A percentile compares a stretch with the other conserved stretches of the same genome.
Conservation (phyloP, 2,113 vertebrate genomes). For the Calidris pygmaea region DNA sequence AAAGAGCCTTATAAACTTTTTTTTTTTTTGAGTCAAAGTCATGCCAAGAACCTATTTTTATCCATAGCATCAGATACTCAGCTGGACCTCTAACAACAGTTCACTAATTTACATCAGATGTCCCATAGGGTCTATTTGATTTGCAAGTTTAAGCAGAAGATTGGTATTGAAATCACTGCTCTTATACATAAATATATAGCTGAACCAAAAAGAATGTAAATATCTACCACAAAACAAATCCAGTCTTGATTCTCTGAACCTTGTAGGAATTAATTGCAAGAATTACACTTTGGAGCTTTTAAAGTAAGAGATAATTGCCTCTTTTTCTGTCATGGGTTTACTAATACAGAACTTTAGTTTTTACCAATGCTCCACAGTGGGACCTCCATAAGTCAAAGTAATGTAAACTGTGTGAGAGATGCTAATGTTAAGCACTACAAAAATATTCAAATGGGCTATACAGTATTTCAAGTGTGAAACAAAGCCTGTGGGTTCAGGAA, state of each 20-base stretch:
- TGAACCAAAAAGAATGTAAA: constrained; percentile 29
- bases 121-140: constrained; percentile 6
- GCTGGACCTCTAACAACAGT: neutral
- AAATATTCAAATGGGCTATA: constrained; percentile 55
- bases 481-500: constrained; percentile 41
- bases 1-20: neutral
- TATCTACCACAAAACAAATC: constrained; percentile 15
- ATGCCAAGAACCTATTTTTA: constrained; percentile 13
- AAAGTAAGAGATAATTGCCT: constrained; percentile 55
- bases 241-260: constrained; percentile 28
- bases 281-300: constrained; percentile 49
- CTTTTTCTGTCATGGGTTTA: constrained; percentile 42
- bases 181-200: constrained; percentile 13
- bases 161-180: neutral
- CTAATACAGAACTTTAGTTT: constrained; percentile 43
- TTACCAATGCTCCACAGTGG: constrained; percentile 44
- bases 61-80: neutral
- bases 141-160: constrained; percentile 39
- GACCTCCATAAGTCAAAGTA: constrained; percentile 59
- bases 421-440: constrained; percentile 46
- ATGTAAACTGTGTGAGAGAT: constrained; percentile 54
- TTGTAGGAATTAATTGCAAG: constrained; percentile 52
- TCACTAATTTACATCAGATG: constrained; percentile 1
- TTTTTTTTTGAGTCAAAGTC: neutral
- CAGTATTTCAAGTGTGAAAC: constrained; percentile 60